Evolutionary conservation across 2,888 invertebrate species (phyloP).

Genomic region (Molorchus minor): DNA sequence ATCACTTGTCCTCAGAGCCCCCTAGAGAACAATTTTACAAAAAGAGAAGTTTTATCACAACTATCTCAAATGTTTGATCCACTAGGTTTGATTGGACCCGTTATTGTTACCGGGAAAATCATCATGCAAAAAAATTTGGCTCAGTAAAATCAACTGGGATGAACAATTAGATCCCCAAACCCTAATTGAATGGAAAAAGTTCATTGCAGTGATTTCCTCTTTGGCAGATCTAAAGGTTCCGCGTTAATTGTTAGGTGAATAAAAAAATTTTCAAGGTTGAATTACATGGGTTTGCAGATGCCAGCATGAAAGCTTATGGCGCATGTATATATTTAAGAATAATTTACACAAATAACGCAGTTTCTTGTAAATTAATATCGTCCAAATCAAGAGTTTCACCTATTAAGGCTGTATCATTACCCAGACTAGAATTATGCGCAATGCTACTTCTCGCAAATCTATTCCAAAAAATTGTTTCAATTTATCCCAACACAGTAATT

Average conservation of each 20-base stretch:
- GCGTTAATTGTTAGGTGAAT: constrained; percentile 2
- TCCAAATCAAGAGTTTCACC: constrained; percentile 35
- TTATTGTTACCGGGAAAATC: not conserved
- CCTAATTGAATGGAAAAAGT: not conserved
- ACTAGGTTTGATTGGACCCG: not conserved
- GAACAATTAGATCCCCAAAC: not conserved
- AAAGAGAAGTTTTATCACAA: not conserved
- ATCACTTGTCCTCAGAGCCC: not conserved
- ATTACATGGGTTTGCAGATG: constrained; percentile 13
- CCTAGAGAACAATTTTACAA: not conserved
- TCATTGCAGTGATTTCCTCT: not conserved
- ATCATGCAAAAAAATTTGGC: constrained; percentile 5
- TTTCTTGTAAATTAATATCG: constrained; percentile 10
- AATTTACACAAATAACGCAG: not conserved
- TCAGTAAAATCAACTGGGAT: not conserved
- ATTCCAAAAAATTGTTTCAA: constrained; percentile 4
- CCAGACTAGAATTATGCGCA: constrained; percentile 29
- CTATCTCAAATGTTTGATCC: not conserved
- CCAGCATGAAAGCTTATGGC: constrained; percentile 4
- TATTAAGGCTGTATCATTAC: constrained; percentile 28
- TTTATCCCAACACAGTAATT: not conserved
- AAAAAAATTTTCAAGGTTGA: not conserved
- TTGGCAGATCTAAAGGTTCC: not conserved
- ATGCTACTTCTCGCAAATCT: constrained; percentile 25
- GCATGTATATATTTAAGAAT: not conserved